phyloP scores from a whole-genome alignment of 2,797 vertebrate species.

The Rousettus madagascariensis region DNA sequence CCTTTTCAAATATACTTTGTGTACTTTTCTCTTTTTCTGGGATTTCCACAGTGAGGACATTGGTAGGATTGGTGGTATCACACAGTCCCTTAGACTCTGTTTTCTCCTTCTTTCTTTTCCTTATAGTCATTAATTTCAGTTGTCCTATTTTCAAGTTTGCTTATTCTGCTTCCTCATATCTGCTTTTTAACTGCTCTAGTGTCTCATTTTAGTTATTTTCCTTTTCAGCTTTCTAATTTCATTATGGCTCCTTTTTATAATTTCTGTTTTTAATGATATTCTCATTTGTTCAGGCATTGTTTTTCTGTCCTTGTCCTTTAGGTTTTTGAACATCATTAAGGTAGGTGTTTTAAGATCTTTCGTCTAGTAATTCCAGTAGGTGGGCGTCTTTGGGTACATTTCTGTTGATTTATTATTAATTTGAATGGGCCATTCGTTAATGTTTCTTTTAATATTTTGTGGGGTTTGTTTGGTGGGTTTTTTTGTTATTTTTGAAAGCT shows the following conservation, averaged over 20 bases:
- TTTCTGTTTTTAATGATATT: background rate
- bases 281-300: background rate
- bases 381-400: background rate
- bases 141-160: background rate
- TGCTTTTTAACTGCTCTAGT: background rate
- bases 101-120: background rate
- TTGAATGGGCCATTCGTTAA: background rate
- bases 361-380: background rate
- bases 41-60: background rate
- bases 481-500: background rate
- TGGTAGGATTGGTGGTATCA: background rate
- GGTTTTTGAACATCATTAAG: background rate
- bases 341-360: background rate
- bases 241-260: background rate
- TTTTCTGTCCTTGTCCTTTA: background rate
- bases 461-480: background rate
- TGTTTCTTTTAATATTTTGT: background rate
- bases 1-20: background rate
- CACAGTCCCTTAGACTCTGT: background rate
- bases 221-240: background rate
- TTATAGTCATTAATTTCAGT: background rate
- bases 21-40: background rate
- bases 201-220: background rate
- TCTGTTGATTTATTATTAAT: background rate
- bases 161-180: background rate